Evolutionary conservation across 2,797 vertebrate species (phyloP), one percentile per base, ranked within the genome.

Genomic region (Enteromius treurensis): DNA sequence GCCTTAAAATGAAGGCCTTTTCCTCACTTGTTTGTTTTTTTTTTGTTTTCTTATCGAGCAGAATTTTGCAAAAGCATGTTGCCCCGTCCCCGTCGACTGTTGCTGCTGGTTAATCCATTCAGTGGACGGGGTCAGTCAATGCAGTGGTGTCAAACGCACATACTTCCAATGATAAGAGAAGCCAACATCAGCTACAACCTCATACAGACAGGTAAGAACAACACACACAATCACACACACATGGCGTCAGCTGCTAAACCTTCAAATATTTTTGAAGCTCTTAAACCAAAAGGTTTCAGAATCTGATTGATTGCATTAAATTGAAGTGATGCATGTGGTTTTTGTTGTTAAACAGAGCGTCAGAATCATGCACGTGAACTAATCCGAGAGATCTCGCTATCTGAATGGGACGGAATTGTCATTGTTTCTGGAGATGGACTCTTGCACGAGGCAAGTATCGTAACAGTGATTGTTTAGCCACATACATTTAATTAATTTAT

Each of bases 141-240:
- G 93, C 95, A 96, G 76, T 96, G 95, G 95, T 98, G 97, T 91
- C 96, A 97, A 89, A 95, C 92, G 69, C 93, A 97, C 76, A 96
- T 98, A 88, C 92, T 97, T 83, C 97, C 97, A 55, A 97, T 98
- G 95, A 95, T 98, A 84, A 91, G 95, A 1, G 97, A 98, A 89
- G 97, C 97, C 1, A 97, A 96, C 86, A 95, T 98, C 90, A 96
- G 96, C 91, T 98, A 97, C 91, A 98, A 98, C 94, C 95, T 98
- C 86, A 96, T 98, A 88, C 96, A 96, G 91, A 98, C 97, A 88
- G 97, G 97, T 98, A 90, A 85, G 10, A 42, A 26, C 64, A 74
- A 15, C 29, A 65, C n/a, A 26, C 21, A 49, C 17, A n/a, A 47
- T 15, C 37, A n/a, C 23, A 8, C 26, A 37, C 58, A 65, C 4